Evolutionary conservation across 2,888 invertebrate genomes (phyloP), one percentile per base, ranked within the genome.

Genomic region (Dasysyrphus albostriatus): DNA sequence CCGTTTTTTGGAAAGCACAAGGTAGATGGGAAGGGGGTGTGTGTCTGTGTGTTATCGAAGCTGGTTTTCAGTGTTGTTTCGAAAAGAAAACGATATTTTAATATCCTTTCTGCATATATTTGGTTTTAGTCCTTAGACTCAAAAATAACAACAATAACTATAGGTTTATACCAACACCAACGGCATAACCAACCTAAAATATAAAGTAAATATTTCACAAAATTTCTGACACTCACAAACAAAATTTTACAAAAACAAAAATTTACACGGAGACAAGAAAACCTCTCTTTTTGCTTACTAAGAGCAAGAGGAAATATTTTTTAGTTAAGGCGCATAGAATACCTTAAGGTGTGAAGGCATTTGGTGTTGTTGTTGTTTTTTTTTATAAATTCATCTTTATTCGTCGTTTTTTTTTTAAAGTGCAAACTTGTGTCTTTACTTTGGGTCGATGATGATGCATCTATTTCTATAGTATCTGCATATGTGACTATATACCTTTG

Each of bases 271-370:
- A 56, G 16, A 72, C n/a, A 39, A 49, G 44, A 49, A 29, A 1
- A 54, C 54, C 29, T 54, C 51, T 51, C 2, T 5, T 42, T 24
- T 63, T 39, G 39, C 16, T 37, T 6, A n/a, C n/a, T n/a, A n/a
- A n/a, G n/a, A 4, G 37, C 5, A 39, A 9, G n/a, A 54, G 44
- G 19, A 65, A 65, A 63, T 32, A 42, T 67, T 74, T 37, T 58
- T 54, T 65, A 65, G 70, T 75, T 75, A 80, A 37, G 24, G 59
- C 14, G 14, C n/a, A 72, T 67, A 59, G 51, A 84, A 84, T 73
- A 81, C 75, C 81, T 84, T n/a, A 72, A 79, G 63, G 84, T 84
- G 84, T 81, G 84, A 84, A 84, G 75, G 80, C 54, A 74, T 83
- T 83, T 70, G 24, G 14, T 24, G n/a, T 54, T 29, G 19, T 4